Evolutionary conservation across 2,888 invertebrate species (phyloP).

Genomic region (Cephonodes hylas): DNA sequence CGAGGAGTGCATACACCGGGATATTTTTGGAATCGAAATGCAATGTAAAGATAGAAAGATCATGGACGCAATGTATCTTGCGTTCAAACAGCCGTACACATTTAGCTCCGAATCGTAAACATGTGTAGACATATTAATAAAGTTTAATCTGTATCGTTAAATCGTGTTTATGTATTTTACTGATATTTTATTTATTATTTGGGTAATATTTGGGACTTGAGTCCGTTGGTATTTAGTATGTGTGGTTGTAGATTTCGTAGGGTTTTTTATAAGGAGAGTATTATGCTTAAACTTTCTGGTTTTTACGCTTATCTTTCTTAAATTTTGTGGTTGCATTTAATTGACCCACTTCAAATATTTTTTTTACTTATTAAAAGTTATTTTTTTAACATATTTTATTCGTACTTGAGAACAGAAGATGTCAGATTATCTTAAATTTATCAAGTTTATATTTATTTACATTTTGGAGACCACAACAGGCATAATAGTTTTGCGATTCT

Average conservation of each 20-base stretch:
- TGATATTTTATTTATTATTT: not conserved
- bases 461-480: too few relatives aligned
- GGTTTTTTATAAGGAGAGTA: too few relatives aligned
- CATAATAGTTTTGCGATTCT: too few relatives aligned
- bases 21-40: not conserved
- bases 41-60: not conserved
- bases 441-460: too few relatives aligned
- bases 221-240: not conserved
- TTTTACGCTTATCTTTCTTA: too few relatives aligned
- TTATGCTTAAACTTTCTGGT: too few relatives aligned
- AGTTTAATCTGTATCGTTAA: not conserved
- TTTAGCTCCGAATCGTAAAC: not conserved
- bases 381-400: too few relatives aligned
- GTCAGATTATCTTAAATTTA: too few relatives aligned
- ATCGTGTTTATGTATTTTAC: not conserved
- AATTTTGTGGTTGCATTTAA: too few relatives aligned
- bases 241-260: not conserved
- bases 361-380: too few relatives aligned
- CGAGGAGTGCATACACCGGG: not conserved
- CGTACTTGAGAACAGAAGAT: too few relatives aligned
- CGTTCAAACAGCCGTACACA: not conserved
- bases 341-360: too few relatives aligned
- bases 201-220: not conserved
- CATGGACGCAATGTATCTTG: not conserved
- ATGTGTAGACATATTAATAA: not conserved